Percentiles rank a stretch among this genome's conserved stretches.
Conservation (phyloP, 1,140 invertebrate species). For the Saxidomus purpurata region DNA sequence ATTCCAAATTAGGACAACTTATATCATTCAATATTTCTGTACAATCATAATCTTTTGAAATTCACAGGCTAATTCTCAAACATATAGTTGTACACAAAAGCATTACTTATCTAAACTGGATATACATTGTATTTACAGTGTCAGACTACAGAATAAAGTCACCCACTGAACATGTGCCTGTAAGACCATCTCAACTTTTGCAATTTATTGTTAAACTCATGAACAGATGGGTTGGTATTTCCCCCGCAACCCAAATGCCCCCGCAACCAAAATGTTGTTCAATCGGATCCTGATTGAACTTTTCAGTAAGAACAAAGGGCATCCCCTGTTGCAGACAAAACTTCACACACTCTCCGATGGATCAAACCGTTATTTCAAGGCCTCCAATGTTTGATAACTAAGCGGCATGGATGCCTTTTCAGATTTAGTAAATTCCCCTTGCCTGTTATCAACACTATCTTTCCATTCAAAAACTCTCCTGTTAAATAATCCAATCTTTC, state of each 20-base stretch:
- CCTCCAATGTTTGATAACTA: slow-evolving; percentile 63
- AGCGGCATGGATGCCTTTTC: slow-evolving; percentile 53
- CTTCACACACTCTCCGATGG: slow-evolving; percentile 49
- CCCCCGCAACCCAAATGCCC: not conserved
- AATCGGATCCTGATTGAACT: slow-evolving; percentile 70
- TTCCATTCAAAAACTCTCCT: not conserved
- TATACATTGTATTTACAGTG: too few relatives aligned
- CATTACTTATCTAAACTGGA: too few relatives aligned
- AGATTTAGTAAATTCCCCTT: slow-evolving; percentile 37
- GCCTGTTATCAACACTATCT: not conserved
- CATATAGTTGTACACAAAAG: too few relatives aligned
- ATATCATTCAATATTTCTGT: too few relatives aligned
- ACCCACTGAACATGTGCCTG: too few relatives aligned
- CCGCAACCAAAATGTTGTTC: slow-evolving; percentile 67
- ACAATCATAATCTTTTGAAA: too few relatives aligned
- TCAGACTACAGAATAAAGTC: too few relatives aligned
- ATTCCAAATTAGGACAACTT: too few relatives aligned
- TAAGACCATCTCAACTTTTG: not conserved
- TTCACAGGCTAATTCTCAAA: too few relatives aligned
- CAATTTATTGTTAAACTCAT: slow-evolving; percentile 44
- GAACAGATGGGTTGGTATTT: slow-evolving; percentile 59
- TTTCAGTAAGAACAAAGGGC: slow-evolving; percentile 54
- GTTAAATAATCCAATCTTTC: not conserved
- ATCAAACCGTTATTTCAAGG: slow-evolving; percentile 57
- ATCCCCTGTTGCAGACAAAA: slow-evolving; percentile 47